phyloP scores from a whole-genome alignment of 1,140 invertebrate species.

The Pseudomyrmex sp. region DNA sequence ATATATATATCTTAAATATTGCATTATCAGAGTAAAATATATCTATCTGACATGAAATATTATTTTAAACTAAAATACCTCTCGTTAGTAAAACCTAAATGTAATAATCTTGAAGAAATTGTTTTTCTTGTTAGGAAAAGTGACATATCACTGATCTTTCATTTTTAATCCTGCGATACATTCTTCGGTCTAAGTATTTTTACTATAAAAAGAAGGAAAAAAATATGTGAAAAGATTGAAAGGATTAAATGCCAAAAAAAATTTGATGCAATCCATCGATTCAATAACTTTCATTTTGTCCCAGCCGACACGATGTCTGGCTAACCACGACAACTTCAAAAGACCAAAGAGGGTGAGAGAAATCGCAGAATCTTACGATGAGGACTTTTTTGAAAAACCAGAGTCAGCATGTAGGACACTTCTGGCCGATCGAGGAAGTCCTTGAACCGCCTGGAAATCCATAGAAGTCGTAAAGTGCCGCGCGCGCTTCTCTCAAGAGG shows the following conservation, averaged over 20 bases:
- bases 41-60: neutral
- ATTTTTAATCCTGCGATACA: neutral
- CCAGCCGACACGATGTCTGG: neutral
- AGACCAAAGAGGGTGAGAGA: constrained; percentile 30
- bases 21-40: neutral
- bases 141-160: neutral
- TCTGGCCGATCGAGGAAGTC: constrained; percentile 37
- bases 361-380: constrained; percentile 38
- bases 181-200: neutral
- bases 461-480: constrained; percentile 59
- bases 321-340: constrained; percentile 41
- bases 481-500: constrained; percentile 35
- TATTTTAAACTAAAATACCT: neutral
- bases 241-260: constrained; percentile 29
- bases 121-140: neutral
- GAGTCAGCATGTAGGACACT: constrained; percentile 63
- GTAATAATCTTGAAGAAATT: neutral
- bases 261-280: constrained; percentile 20
- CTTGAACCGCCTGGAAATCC: constrained; percentile 60
- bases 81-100: neutral
- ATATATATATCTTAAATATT: no score
- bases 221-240: neutral
- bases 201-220: neutral
- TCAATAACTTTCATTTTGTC: constrained; percentile 51
- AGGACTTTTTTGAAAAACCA: constrained; percentile 33